A percentile compares a stretch with the other conserved stretches of the same genome.
These are phyloP conservation scores for Choreutis nemorana DNA, from an alignment of 2,888 invertebrate genomes.

Conservation along the genomic window DNA sequence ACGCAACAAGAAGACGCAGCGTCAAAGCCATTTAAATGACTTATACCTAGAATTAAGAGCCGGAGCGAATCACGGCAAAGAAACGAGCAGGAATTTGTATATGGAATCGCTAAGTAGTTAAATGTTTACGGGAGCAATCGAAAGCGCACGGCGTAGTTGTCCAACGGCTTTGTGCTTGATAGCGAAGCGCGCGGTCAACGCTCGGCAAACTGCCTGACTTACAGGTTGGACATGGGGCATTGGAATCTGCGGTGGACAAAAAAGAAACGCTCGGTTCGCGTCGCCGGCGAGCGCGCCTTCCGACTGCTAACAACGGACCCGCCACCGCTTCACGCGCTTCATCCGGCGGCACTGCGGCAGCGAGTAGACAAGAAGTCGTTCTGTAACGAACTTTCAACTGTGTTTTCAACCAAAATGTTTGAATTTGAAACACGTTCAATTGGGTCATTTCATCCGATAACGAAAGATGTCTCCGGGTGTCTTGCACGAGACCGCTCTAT, in stretches of 20 bases:
- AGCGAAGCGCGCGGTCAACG: slow-evolving; percentile 55
- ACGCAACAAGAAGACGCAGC: too few species aligned
- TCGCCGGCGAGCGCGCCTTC: slow-evolving; percentile 25
- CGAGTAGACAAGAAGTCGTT: too few species aligned
- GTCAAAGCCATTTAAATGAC: too few species aligned
- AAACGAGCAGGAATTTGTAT: slow-evolving; percentile 3
- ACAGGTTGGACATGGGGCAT: slow-evolving; percentile 61
- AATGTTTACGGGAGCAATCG: slow-evolving; percentile 25
- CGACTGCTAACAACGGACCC: slow-evolving; percentile 28
- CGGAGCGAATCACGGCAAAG: background rate
- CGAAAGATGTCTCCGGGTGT: too few species aligned
- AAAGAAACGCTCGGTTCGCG: slow-evolving; percentile 43
- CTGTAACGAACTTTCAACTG: too few species aligned
- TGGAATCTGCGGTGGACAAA: slow-evolving; percentile 60
- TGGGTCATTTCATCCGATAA: too few species aligned
- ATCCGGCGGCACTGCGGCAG: too few species aligned
- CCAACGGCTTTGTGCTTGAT: slow-evolving; percentile 43
- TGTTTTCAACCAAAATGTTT: too few species aligned
- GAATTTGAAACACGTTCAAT: too few species aligned
- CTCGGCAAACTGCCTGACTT: slow-evolving; percentile 62
- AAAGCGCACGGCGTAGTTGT: slow-evolving; percentile 44
- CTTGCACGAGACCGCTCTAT: too few species aligned
- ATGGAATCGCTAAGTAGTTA: slow-evolving; percentile 13
- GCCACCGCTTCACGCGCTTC: too few species aligned
- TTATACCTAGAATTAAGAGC: too few species aligned